Base-by-base conservation (phyloP, 2,888 invertebrate genomes). In the Drosophila putrida region DNA sequence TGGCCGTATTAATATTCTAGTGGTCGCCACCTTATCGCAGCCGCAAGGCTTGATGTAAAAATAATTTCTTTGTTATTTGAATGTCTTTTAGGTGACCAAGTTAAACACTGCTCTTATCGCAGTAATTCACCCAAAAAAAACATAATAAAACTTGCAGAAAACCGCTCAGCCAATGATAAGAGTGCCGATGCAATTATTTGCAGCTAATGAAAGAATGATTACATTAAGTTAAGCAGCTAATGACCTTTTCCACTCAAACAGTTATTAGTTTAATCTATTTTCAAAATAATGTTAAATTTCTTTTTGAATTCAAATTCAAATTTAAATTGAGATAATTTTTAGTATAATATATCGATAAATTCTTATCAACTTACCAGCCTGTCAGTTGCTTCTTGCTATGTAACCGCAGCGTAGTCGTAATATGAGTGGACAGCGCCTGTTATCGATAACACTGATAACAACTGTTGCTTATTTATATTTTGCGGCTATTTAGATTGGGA, bases 21-120 rank as follows among this genome's bases (percentile, higher is more conserved):
- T 54, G 50, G n/a, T 54, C 39, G 46, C 35, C 54, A 20, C 33
- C 68, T 75, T 85, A 80, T 85, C 82, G 67, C 67, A n/a, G 49
- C 47, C 43, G 57, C 49, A 43, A 50, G 55, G 51, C 13, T 35
- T 65, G 47, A 71, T 78, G 68, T 59, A 36, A 49, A 78, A 81
- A 65, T 68, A 65, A 81, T 58, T 65, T 59, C 63, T 57, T 63
- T 73, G 61, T 62, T 44, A 28, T 50, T 43, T 41, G n/a, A 28
- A 64, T 59, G 57, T 36, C 20, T 28, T 64, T 31, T 28, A 39
- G 47, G 25, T 28, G 44, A 43, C 31, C 61, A 46, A 62, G 44
- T 46, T n/a, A n/a, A 35, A 36, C 15, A 28, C 28, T 11, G n/a
- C 15, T 9, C 44, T 49, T 75, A 77, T 62, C 72, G 46, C 39